These are phyloP conservation scores for Atrina japonica DNA, from an alignment of 2,888 invertebrate genomes.

Conservation along the genomic window DNA sequence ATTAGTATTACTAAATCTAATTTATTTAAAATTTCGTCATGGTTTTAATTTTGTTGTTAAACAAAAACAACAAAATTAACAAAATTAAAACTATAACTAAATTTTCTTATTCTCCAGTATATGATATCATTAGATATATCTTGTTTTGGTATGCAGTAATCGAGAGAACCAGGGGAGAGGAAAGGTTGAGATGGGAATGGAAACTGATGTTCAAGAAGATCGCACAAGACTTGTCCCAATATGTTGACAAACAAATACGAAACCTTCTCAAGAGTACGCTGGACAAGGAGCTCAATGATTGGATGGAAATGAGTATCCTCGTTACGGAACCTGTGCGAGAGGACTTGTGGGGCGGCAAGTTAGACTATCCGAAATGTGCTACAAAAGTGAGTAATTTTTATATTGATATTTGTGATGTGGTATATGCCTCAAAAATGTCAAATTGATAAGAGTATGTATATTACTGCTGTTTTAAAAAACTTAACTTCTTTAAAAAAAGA, in stretches of 20 bases:
- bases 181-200: slow-evolving; percentile 75
- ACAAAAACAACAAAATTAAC: too few species aligned
- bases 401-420: too few species aligned
- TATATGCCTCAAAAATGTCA: too few species aligned
- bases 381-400: slow-evolving; percentile 68
- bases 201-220: slow-evolving; percentile 74
- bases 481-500: background rate
- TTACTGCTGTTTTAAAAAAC: background rate
- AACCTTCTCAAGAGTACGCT: slow-evolving; percentile 55
- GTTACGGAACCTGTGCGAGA: slow-evolving; percentile 57
- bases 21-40: too few species aligned
- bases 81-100: too few species aligned
- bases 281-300: slow-evolving; percentile 58
- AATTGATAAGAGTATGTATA: background rate
- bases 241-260: slow-evolving; percentile 66
- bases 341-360: slow-evolving; percentile 66
- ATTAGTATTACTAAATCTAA: too few species aligned
- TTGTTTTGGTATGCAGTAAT: slow-evolving; percentile 52
- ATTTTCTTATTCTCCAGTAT: too few species aligned
- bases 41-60: too few species aligned
- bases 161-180: slow-evolving; percentile 72
- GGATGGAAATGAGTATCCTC: slow-evolving; percentile 56
- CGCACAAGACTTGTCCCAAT: slow-evolving; percentile 67
- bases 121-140: too few species aligned
- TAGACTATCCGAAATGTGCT: slow-evolving; percentile 73